Evolutionary conservation across 2,113 vertebrate genomes (phyloP).

Genomic region (Menidia beryllina): DNA sequence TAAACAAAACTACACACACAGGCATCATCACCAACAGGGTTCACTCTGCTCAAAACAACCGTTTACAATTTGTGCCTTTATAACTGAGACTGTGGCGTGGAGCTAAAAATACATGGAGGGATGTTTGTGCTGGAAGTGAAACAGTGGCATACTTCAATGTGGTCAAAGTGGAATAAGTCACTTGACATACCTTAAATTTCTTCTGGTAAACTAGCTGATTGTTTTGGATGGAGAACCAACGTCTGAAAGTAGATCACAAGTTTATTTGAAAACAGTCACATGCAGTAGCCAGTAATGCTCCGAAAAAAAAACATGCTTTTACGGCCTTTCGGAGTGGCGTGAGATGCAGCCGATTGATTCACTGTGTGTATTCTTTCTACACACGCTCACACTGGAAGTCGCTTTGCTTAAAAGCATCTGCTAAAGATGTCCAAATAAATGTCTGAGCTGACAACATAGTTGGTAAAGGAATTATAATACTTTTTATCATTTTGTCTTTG

Average conservation of each 20-base stretch:
- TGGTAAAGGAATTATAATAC: too few species aligned
- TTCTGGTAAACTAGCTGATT: conserved; percentile 99
- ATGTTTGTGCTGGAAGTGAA: conserved; percentile 27
- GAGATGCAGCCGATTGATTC: neutral
- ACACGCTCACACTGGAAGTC: too few species aligned
- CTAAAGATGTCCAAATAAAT: too few species aligned
- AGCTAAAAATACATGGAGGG: conserved; percentile 38
- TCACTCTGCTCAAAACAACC: neutral
- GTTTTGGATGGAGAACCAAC: conserved; percentile 99
- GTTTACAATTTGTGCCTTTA: conserved; percentile 8
- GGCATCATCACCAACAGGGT: neutral
- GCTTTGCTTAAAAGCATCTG: too few species aligned
- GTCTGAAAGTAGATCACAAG: conserved; percentile 83
- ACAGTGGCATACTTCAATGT: conserved; percentile 45
- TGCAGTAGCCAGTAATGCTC: conserved; percentile 1
- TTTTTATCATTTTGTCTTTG: too few species aligned
- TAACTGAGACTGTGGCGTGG: neutral
- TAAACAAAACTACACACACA: neutral
- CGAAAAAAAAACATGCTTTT: conserved; percentile 2
- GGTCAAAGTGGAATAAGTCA: conserved; percentile 37
- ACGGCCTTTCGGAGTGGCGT: neutral
- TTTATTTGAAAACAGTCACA: conserved; percentile 28
- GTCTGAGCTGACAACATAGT: too few species aligned
- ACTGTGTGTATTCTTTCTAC: neutral
- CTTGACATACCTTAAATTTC: conserved; percentile 94